These are phyloP conservation scores for Phalacrocorax carbo DNA, from an alignment of 2,113 vertebrate species.

Conservation along the genomic window DNA sequence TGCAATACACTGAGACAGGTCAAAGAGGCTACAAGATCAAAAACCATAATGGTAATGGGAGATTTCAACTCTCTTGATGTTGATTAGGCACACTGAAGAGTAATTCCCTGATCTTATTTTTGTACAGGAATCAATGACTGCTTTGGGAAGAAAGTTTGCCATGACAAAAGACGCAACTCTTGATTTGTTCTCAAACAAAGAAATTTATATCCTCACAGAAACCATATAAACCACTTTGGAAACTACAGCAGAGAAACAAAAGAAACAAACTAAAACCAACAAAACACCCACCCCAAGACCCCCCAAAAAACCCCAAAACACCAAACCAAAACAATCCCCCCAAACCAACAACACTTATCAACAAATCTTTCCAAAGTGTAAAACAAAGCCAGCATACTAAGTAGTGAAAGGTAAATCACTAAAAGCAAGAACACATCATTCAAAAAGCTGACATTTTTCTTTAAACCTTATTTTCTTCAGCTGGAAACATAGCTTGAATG, in stretches of 20 bases:
- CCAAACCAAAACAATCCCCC: too few species aligned
- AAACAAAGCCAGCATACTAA: neutral
- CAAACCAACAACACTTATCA: neutral
- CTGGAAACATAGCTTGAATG: neutral
- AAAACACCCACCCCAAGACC: too few species aligned
- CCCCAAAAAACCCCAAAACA: too few species aligned
- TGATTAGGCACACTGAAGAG: neutral
- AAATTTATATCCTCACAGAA: neutral
- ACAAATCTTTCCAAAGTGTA: neutral
- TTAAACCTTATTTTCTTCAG: neutral
- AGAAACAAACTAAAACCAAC: too few species aligned
- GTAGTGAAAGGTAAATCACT: neutral
- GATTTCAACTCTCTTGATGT: neutral
- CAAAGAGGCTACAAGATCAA: neutral
- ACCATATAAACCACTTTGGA: neutral
- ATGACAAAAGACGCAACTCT: neutral
- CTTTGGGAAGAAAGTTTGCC: neutral
- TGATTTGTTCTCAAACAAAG: neutral
- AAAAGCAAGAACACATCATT: neutral
- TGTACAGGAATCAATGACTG: neutral
- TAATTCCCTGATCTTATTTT: neutral
- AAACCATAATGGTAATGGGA: neutral
- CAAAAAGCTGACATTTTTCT: neutral
- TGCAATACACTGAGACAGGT: neutral
- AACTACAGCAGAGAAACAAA: neutral